Evolutionary conservation across 2,888 invertebrate species (phyloP).

Genomic region (Plagodis dolabraria): DNA sequence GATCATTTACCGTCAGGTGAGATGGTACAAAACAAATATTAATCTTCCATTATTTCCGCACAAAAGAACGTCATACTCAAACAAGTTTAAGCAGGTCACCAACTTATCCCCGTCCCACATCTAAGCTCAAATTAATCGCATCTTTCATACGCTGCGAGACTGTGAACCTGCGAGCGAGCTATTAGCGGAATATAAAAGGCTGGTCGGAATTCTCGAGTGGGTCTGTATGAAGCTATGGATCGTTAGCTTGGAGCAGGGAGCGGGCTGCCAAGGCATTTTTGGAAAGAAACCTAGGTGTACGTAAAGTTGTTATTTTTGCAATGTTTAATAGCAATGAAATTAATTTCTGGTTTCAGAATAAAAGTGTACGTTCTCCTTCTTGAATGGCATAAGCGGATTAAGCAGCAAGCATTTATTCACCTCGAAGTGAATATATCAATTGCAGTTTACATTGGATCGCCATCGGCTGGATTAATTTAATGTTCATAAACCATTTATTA

Average conservation of each 20-base stretch:
- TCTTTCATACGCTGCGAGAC: conserved; percentile 42
- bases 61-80: conserved; percentile 23
- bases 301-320: no score
- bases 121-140: conserved; percentile 44
- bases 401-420: no score
- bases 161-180: conserved; percentile 46
- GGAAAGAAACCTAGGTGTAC: conserved; percentile 23
- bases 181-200: conserved; percentile 59
- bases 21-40: no score
- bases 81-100: conserved; percentile 33
- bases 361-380: no score
- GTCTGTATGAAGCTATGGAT: conserved; percentile 38
- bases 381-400: no score
- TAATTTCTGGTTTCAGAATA: no score
- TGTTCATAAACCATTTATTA: no score
- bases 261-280: conserved; percentile 32
- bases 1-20: no score
- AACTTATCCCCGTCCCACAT: conserved; percentile 38
- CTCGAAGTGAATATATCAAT: no score
- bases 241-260: conserved; percentile 31
- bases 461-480: no score
- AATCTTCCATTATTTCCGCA: conserved; percentile 6
- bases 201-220: conserved; percentile 55
- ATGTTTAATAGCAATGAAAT: no score
- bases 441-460: no score